Base-by-base conservation (phyloP, 2,888 invertebrate species). In the Andrena trimmerana region DNA sequence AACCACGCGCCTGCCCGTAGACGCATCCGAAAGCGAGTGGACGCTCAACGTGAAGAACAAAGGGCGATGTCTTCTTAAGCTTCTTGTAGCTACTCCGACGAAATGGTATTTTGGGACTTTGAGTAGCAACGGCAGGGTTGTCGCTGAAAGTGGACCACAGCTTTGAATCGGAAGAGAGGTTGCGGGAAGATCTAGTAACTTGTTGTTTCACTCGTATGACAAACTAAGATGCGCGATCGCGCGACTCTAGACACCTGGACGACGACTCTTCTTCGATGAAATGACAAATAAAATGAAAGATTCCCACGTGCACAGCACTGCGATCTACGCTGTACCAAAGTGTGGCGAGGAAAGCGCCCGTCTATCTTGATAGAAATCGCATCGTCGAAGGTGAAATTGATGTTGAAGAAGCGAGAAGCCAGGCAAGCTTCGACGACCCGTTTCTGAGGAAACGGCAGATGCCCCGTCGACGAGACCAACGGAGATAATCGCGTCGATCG, bases 61-160 rank as follows among this genome's bases (percentile, higher is more conserved):
- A 83, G 71, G 81, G 88, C 75, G 89, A 90, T 75, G 87, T 90
- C 69, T 88, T 20, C 90, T 65, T 87, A 88, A 60, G 42, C 42
- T 42, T 42, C 5, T 42, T 16, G 90, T 92, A 85, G 86, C 83
- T 91, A 90, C 77, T 90, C 86, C 78, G 90, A 90, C 73, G 90
- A 90, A 86, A 92, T 92, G 86, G 91, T 91, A 85, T 93, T 91
- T 84, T 90, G 91, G 24, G 90, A 90, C 76, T 91, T 92, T 68
- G 90, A 91, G 85, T 91, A 92, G 86, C 92, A 92, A 86, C 90
- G 92, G 86, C 88, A 42, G 42, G 91, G 86, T 91, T 70, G 72
- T 74, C 63, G 42, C 70, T 48, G 24, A 13, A 50, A 24, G 36
- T 50, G 27, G 16, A 13, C 27, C 8, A 27, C 13, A 29, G 50